Percentiles rank a stretch among this genome's conserved stretches.
phyloP scores from a whole-genome alignment of 1,140 invertebrate genomes.

The Cyphomyrmex costatus region DNA sequence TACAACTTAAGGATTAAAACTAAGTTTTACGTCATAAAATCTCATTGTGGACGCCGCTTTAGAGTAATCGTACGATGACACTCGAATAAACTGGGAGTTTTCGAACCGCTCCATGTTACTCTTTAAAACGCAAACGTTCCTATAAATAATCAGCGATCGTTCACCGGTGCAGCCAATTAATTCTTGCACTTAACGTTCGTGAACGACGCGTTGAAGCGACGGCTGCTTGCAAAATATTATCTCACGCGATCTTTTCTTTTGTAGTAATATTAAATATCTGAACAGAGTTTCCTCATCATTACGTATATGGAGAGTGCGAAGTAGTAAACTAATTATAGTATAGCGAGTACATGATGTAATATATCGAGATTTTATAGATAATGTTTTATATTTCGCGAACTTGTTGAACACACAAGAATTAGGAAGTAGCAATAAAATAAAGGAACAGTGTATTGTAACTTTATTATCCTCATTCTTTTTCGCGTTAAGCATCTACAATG shows the following conservation, averaged over 20 bases:
- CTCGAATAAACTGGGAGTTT: neutral
- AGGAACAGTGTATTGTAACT: too few relatives aligned
- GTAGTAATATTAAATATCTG: neutral
- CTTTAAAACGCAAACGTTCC: neutral
- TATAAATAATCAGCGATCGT: conserved; percentile 6
- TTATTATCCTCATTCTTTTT: too few relatives aligned
- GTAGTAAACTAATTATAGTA: neutral
- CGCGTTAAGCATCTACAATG: too few relatives aligned
- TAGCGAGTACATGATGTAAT: too few relatives aligned
- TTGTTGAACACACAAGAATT: neutral
- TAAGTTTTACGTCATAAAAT: too few relatives aligned
- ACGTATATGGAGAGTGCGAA: neutral
- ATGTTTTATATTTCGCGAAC: neutral
- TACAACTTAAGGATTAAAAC: too few relatives aligned
- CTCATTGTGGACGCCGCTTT: too few relatives aligned
- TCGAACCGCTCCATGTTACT: neutral
- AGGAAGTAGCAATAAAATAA: too few relatives aligned
- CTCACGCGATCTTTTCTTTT: conserved; percentile 17
- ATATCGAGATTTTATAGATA: neutral
- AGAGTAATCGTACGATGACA: neutral
- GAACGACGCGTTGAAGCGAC: neutral
- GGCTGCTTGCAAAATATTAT: neutral
- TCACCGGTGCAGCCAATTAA: neutral
- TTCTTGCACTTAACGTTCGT: neutral
- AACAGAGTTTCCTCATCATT: neutral